phyloP scores from a whole-genome alignment of 2,113 vertebrate genomes.

The Apeltes quadracus region DNA sequence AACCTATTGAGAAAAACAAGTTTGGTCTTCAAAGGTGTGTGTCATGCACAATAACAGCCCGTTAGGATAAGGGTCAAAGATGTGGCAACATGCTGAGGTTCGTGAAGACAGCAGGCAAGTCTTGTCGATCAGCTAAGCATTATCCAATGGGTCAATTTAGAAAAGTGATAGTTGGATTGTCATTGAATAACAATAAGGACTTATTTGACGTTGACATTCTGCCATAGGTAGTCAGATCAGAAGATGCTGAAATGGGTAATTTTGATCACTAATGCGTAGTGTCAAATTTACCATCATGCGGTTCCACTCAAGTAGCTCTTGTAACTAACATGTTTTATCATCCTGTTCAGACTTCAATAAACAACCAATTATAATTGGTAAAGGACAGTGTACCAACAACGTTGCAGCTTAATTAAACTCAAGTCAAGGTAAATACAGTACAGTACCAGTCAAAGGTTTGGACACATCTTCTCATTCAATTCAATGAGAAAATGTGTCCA shows the following conservation, averaged over 20 bases:
- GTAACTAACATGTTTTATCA: neutral
- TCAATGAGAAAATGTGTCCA: too few species aligned
- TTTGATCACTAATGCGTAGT: neutral
- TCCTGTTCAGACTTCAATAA: neutral
- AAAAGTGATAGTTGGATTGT: neutral
- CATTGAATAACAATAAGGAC: too few species aligned
- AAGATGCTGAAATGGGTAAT: neutral
- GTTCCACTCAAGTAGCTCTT: neutral
- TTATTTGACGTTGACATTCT: neutral
- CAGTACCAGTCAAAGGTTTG: too few species aligned
- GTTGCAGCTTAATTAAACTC: neutral
- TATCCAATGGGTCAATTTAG: conserved; percentile 5
- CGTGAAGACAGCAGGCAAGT: conserved; percentile 29
- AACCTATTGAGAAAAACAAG: conserved; percentile 34
- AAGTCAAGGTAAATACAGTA: conserved; percentile 6
- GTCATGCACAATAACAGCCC: conserved; percentile 53
- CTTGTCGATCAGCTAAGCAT: conserved; percentile 1
- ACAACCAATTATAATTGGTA: conserved; percentile 3
- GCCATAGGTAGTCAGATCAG: neutral
- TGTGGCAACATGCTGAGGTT: conserved; percentile 61
- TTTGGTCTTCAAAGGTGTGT: conserved; percentile 17
- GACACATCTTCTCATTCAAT: too few species aligned
- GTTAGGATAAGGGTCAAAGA: conserved; percentile 11
- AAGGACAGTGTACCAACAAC: conserved; percentile 19
- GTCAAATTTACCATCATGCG: neutral